Conservation (phyloP, 1,140 invertebrate genomes). For the Apis dorsata region DNA sequence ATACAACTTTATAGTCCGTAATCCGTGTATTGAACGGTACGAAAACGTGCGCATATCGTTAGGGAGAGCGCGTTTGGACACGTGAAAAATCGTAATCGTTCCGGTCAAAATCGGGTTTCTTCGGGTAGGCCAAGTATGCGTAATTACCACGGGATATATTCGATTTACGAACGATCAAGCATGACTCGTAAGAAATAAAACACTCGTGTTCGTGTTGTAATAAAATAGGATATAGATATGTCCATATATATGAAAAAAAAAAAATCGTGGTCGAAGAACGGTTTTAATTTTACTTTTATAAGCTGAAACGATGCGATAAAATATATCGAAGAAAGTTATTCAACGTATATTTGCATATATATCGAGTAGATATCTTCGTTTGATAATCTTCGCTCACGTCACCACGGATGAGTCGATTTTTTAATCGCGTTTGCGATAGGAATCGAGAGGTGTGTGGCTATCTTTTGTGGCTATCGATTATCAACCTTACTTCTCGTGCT, state of each 20-base stretch:
- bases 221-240: too few relatives aligned
- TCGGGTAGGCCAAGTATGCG: background rate
- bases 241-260: too few relatives aligned
- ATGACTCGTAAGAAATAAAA: too few relatives aligned
- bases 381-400: background rate
- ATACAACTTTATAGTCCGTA: slow-evolving; percentile 12
- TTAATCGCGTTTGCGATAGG: background rate
- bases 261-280: too few relatives aligned
- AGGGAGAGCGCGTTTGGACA: background rate
- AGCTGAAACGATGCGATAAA: background rate
- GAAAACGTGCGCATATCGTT: background rate
- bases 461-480: background rate
- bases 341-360: background rate
- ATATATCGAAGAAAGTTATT: background rate
- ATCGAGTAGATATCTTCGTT: background rate
- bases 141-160: background rate
- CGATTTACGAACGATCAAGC: too few relatives aligned
- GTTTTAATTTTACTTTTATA: background rate
- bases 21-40: background rate
- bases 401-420: background rate
- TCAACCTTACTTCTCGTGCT: too few relatives aligned
- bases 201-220: too few relatives aligned
- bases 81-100: background rate
- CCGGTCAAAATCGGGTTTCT: background rate
- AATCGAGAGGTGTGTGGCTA: background rate